These are phyloP conservation scores for Campylorhamphus procurvoides DNA, from an alignment of 2,113 vertebrate genomes.

Conservation along the genomic window DNA sequence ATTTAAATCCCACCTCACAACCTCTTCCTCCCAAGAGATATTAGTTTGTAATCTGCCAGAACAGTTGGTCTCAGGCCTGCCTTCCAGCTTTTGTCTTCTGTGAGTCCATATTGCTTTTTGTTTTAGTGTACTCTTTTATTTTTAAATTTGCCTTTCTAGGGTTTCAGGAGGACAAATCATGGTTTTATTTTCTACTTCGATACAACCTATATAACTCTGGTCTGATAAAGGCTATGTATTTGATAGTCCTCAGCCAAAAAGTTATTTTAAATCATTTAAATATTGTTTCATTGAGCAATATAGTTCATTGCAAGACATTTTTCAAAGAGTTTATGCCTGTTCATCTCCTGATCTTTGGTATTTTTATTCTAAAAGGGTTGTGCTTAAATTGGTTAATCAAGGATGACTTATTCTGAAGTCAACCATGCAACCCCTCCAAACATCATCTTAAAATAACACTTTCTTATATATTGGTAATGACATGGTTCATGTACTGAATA, in stretches of 20 bases:
- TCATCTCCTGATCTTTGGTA: background rate
- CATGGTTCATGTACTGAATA: background rate
- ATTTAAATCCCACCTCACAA: background rate
- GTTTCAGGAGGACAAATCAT: background rate
- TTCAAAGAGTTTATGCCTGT: background rate
- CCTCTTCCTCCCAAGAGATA: background rate
- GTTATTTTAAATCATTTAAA: background rate
- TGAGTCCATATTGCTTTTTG: background rate
- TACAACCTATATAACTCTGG: background rate
- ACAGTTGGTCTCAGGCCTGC: background rate
- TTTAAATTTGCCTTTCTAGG: background rate
- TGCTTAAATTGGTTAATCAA: background rate
- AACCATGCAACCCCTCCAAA: background rate
- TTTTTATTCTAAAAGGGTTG: background rate
- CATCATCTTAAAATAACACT: background rate
- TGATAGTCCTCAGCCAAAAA: background rate
- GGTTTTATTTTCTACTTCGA: background rate
- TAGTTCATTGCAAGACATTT: background rate
- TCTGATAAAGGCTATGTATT: background rate
- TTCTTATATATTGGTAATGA: background rate
- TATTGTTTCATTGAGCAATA: background rate
- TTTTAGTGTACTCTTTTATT: background rate
- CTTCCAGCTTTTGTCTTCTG: background rate
- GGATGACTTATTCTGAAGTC: background rate
- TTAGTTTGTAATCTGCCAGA: background rate